Evolutionary conservation across 2,113 vertebrate species (phyloP), one percentile per base, ranked within the genome.

Genomic region (Pimephales promelas): DNA sequence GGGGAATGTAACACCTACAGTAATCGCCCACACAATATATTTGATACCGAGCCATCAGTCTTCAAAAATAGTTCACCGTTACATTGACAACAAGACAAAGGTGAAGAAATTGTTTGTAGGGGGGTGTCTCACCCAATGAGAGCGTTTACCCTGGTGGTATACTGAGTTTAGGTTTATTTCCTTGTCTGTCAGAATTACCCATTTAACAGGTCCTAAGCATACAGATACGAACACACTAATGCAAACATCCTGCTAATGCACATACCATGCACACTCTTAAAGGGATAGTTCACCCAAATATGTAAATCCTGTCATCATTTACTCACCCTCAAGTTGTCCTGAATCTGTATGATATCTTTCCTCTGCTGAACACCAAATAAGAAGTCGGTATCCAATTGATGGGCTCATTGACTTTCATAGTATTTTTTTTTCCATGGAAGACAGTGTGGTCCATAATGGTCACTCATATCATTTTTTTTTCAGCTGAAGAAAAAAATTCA

Each of bases 61-160:
- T 75, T 75, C 9, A 31, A 47, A 34, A 54, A 57, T 4, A 31
- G 34, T 56, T 24, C 26, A 52, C 70, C 57, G 68, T 85, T 47
- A 47, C 68, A 10, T 77, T 57, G n/a, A 82, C 70, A 74, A 45
- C 71, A 75, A 52, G 52, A 83, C 70, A 64, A 64, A 77, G 43
- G 26, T 72, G 22, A 49, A 84, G 40, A 43, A 66, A 74, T 34
- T 64, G 3, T 31, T 14, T 77, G 14, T 34, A 71, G 43, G 26
- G 28, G 45, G 47, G 14, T 36, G 10, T 28, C 20, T 68, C 18
- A 16, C 14, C 76, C 62, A 61, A 79, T 54, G 22, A 57, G 28
- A 28, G 43, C 79, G 34, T 56, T 54, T 49, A 47, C 40, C n/a
- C 40, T 62, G 3, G 10, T 76, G 28, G 1, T 40, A 61, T 85